Base-by-base conservation (phyloP, 2,888 invertebrate species). In the Neelides folsomi region DNA sequence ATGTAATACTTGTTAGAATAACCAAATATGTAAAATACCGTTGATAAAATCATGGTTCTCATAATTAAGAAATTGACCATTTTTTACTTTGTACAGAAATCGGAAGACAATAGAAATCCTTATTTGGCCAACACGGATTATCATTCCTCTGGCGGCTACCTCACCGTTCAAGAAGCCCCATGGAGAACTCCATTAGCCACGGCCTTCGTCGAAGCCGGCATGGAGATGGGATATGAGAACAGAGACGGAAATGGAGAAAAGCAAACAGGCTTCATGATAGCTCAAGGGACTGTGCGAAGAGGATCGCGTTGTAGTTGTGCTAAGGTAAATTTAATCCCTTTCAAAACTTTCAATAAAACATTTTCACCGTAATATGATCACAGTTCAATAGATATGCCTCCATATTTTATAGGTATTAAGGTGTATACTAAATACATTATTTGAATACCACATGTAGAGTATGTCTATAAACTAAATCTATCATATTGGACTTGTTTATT, bases 211-310 rank as follows among this genome's bases (percentile, higher is more conserved):
- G 84, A 89, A 73, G 89, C 88, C 0, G 89, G 84, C n/a, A 81
- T 86, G 68, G 89, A 90, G 70, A 84, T 88, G 83, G 89, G 89
- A 19, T 90, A 89, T 71, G 85, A 87, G 52, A 79, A 87, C 51
- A 69, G 82, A 1, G 92, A 92, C 70, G 77, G 87, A 1, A 92
- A 92, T 67, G 89, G 88, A 0, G 83, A 77, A 0, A 78, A 84
- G 65, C 90, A 90, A 69, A 87, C 89, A 0, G 90, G 88, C 7
- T 88, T 84, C 67, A 81, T 82, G 1, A 80, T 88, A 67, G 89
- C 81, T 66, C 90, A 90, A 71, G 87, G 80, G 68, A 90, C 88
- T n/a, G 86, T 89, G 79, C 73, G 89, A 52, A 74, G 88, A 51
- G 89, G 83, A 0, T 78, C 85, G 0, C 76, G 90, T 52, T 86